A percentile compares a stretch with the other conserved stretches of the same genome.
phyloP scores from a whole-genome alignment of 2,797 vertebrate genomes.

The Eupleurogrammus muticus region DNA sequence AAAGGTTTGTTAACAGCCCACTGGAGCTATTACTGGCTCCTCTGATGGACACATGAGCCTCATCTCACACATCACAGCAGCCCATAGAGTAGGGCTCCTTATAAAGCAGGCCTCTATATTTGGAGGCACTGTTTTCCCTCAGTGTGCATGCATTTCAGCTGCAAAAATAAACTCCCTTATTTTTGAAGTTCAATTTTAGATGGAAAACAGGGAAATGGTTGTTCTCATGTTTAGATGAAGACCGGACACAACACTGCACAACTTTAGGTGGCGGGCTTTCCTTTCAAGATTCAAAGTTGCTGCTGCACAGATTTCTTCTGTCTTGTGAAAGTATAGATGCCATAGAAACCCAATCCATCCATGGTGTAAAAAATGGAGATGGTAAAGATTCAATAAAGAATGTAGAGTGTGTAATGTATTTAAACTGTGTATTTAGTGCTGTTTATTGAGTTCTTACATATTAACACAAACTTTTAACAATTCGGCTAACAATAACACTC shows the following conservation, averaged over 20 bases:
- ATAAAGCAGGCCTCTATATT: not conserved
- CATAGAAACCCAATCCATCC: not conserved
- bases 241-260: not conserved
- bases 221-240: not conserved
- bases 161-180: conserved; percentile 2
- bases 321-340: not conserved
- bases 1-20: not conserved
- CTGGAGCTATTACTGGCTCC: not conserved
- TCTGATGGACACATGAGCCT: not conserved
- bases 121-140: not conserved
- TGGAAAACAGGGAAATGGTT: not conserved
- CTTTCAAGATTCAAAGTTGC: not conserved
- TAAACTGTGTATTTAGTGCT: not conserved
- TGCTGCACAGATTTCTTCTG: not conserved
- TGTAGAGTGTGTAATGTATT: not conserved
- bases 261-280: not conserved
- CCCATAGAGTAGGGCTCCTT: not conserved
- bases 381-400: not conserved
- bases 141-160: not conserved
- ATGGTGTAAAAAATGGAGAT: too few relatives aligned
- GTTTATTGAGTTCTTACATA: not conserved
- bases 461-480: not conserved
- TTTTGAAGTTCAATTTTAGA: not conserved
- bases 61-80: not conserved
- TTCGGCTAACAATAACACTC: too few relatives aligned